Percentiles rank a stretch among this genome's conserved stretches.
Evolutionary conservation across 2,797 vertebrate genomes (phyloP).

Genomic region (Heteromormyrus szaboi): DNA sequence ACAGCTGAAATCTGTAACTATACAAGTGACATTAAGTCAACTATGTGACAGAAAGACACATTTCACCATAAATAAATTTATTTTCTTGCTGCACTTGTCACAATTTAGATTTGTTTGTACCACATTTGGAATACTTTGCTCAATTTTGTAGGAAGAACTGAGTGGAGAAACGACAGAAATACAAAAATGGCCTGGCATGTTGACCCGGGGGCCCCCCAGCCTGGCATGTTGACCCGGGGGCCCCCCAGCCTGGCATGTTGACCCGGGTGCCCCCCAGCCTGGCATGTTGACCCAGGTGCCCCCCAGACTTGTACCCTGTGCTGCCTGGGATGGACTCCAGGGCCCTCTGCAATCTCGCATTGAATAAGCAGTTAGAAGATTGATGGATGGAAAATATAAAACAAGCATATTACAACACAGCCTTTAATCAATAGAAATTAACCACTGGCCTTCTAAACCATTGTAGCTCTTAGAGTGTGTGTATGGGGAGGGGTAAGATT

Average conservation of each 20-base stretch:
- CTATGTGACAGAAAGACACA: conserved; percentile 5
- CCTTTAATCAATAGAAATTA: background rate
- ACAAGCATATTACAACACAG: background rate
- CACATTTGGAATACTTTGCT: background rate
- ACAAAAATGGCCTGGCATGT: background rate
- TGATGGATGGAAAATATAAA: background rate
- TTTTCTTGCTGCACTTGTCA: background rate
- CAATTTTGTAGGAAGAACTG: background rate
- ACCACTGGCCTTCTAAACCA: background rate
- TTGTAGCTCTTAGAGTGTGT: background rate
- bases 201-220: background rate
- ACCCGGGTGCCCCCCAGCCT: background rate
- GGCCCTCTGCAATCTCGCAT: background rate
- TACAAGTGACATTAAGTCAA: background rate
- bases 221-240: background rate
- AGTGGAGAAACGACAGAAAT: background rate
- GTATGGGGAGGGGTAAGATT: background rate
- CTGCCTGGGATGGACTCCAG: background rate
- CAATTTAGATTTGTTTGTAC: background rate
- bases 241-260: background rate
- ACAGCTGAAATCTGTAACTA: background rate
- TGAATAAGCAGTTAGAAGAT: background rate
- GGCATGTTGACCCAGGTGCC: background rate
- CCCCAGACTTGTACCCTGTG: background rate
- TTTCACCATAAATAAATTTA: background rate